Evolutionary conservation across 2,888 invertebrate species (phyloP), one percentile per base, ranked within the genome.

Genomic region (Drosophila ezoana): DNA sequence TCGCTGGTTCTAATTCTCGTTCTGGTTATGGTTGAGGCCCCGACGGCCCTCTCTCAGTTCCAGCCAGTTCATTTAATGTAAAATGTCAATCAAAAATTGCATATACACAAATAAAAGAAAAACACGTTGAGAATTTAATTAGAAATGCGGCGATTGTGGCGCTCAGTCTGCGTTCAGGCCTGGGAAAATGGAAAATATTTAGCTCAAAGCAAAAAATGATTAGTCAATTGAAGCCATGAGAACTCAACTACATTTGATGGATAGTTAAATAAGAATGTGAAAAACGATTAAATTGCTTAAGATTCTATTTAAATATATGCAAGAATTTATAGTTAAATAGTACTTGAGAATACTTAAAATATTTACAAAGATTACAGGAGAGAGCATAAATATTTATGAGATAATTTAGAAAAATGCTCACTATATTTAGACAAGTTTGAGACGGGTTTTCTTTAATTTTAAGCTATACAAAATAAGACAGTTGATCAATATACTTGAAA

Each of bases 61-160:
- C 35, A 33, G 54, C 51, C 58, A 58, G 71, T 79, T 53, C 87
- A 79, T 90, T 89, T 90, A 90, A 90, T 89, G 87, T 76, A 84
- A 90, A 85, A 81, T 88, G 89, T 80, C 89, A 84, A 90, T 89
- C 90, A 89, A 76, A 79, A 81, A 88, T 89, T 73, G 76, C 88
- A 71, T 62, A 56, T 63, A 68, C 68, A 65, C 72, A 86, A 86
- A 82, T 68, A 69, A 68, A 71, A 63, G 76, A 48, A 62, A 80
- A 59, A 69, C 54, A 78, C 72, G 72, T 69, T 85, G 86, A 84
- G 82, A 87, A 89, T 89, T 89, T 84, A 84, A 84, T 84, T 84
- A 84, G 87, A 84, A 84, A 80, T 80, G 57, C 63, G 45, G 65
- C 61, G 43, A 61, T 54, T 60, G 38, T 51, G 68, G 63, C 65